phyloP scores from a whole-genome alignment of 2,797 vertebrate genomes.

The Rhadinocentrus ornatus region DNA sequence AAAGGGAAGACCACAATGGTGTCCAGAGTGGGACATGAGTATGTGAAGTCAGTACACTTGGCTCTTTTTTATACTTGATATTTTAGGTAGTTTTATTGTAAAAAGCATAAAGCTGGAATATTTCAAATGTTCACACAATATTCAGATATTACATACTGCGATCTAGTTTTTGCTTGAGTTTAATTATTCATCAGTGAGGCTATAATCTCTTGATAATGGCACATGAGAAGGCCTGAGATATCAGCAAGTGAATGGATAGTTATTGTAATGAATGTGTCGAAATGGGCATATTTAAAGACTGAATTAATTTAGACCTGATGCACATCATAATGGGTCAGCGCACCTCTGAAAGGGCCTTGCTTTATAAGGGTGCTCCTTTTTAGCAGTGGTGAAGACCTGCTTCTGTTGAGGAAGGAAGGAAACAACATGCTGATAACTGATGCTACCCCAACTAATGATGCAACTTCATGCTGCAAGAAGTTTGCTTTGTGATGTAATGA shows the following conservation, averaged over 20 bases:
- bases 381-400: not conserved
- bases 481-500: not conserved
- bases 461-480: not conserved
- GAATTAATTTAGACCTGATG: not conserved
- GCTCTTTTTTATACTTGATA: constrained; percentile 1
- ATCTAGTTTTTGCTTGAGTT: too few relatives aligned
- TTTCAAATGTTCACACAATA: not conserved
- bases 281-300: not conserved
- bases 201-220: not conserved
- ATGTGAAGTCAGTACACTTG: constrained; percentile 81
- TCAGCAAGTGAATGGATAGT: not conserved
- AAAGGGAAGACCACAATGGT: constrained; percentile 86
- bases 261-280: constrained; percentile 1
- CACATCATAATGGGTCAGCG: not conserved
- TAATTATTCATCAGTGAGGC: not conserved
- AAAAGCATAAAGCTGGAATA: constrained; percentile 9
- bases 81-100: constrained; percentile 1
- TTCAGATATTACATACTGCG: not conserved
- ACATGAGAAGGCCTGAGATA: not conserved
- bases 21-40: constrained; percentile 86
- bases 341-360: too few relatives aligned
- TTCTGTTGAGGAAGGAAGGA: not conserved
- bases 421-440: not conserved
- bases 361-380: too few relatives aligned
- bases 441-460: too few relatives aligned